These are phyloP conservation scores for Neogale vison DNA, from an alignment of 2,113 vertebrate species.

Conservation along the genomic window DNA sequence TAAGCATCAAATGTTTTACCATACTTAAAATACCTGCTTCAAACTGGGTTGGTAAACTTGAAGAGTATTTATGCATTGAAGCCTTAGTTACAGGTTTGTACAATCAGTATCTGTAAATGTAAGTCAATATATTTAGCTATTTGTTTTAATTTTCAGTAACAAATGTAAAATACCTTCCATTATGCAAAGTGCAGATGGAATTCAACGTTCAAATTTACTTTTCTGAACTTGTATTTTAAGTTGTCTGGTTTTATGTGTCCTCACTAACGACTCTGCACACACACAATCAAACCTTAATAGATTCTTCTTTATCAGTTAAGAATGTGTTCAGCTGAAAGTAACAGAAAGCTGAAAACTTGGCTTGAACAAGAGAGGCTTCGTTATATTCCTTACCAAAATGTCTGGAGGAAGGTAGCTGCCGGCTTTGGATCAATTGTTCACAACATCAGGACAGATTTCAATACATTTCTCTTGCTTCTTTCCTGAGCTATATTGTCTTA, in stretches of 20 bases:
- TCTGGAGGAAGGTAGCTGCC: not conserved
- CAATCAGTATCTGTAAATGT: not conserved
- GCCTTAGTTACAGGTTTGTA: not conserved
- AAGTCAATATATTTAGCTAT: not conserved
- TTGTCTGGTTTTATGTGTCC: not conserved
- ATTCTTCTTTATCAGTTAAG: not conserved
- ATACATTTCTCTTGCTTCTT: not conserved
- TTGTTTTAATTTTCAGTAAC: not conserved
- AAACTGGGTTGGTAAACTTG: not conserved
- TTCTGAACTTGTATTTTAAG: constrained; percentile 29
- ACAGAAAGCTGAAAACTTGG: not conserved
- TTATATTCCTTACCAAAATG: not conserved
- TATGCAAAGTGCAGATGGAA: not conserved
- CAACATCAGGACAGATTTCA: not conserved
- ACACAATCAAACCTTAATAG: not conserved
- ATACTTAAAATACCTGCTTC: not conserved
- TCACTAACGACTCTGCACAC: not conserved
- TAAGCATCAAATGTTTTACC: constrained; percentile 13
- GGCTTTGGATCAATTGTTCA: not conserved
- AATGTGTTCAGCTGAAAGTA: not conserved
- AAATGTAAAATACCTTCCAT: not conserved
- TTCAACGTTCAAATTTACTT: not conserved
- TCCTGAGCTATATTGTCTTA: not conserved
- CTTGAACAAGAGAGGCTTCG: not conserved
- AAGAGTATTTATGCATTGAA: not conserved